Percentiles rank a stretch among this genome's conserved stretches.
phyloP scores from a whole-genome alignment of 1,140 invertebrate genomes.

The Stegodyphus mimosarum region DNA sequence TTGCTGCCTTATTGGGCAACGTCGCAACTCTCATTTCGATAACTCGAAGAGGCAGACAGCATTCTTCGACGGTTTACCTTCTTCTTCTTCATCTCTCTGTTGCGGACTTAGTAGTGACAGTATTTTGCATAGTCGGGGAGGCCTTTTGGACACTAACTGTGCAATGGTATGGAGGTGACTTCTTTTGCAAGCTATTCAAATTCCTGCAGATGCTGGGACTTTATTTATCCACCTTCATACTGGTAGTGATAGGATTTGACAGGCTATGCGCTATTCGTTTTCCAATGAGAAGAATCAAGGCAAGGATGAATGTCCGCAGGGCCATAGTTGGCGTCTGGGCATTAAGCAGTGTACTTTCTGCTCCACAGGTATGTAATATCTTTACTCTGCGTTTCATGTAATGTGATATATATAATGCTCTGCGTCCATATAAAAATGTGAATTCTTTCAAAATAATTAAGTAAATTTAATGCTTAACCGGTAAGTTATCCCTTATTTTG shows the following conservation, averaged over 20 bases:
- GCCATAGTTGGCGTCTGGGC: slow-evolving; percentile 77
- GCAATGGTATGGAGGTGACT: slow-evolving; percentile 81
- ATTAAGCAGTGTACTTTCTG: slow-evolving; percentile 78
- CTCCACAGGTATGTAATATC: slow-evolving; percentile 74
- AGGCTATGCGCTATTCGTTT: slow-evolving; percentile 82
- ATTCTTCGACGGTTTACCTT: slow-evolving; percentile 77
- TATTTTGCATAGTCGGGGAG: slow-evolving; percentile 83
- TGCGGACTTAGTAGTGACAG: slow-evolving; percentile 81
- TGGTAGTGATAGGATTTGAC: slow-evolving; percentile 84
- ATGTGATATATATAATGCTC: too few species aligned
- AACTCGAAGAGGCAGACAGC: slow-evolving; percentile 70
- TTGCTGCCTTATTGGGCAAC: slow-evolving; percentile 81
- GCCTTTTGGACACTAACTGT: slow-evolving; percentile 82
- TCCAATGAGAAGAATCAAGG: slow-evolving; percentile 77
- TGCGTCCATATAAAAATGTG: neutral
- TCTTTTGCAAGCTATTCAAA: slow-evolving; percentile 83
- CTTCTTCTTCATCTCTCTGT: slow-evolving; percentile 74
- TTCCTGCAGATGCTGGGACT: slow-evolving; percentile 84
- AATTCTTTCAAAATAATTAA: neutral
- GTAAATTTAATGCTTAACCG: neutral
- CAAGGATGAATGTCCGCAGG: slow-evolving; percentile 74
- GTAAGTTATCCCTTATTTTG: neutral
- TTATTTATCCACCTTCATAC: slow-evolving; percentile 83
- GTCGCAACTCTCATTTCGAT: slow-evolving; percentile 81
- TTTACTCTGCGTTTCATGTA: neutral